Conservation (phyloP, 2,888 invertebrate genomes). For the Selenia dentaria region DNA sequence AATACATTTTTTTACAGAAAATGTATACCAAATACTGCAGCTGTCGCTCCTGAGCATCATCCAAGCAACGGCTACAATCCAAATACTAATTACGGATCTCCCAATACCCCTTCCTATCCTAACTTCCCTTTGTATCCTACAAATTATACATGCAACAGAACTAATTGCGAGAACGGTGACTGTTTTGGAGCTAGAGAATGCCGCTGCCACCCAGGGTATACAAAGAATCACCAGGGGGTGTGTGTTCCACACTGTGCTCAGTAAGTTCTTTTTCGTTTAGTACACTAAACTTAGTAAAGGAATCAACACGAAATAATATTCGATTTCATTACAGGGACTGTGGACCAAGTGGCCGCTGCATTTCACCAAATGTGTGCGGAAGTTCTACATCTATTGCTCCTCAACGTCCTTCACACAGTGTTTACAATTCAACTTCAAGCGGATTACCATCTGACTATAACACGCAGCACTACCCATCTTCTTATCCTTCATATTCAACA, state of each 20-base stretch:
- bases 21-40: not conserved
- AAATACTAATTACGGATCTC: not conserved
- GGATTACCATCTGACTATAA: conserved; percentile 9
- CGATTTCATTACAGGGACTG: conserved; percentile 68
- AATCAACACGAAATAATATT: no score
- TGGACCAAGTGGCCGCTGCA: conserved; percentile 58
- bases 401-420: conserved; percentile 2
- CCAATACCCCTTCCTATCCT: not conserved
- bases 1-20: not conserved
- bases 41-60: not conserved
- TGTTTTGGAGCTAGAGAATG: conserved; percentile 82
- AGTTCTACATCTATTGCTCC: conserved; percentile 44
- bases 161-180: conserved; percentile 58
- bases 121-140: not conserved
- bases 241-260: conserved; percentile 59
- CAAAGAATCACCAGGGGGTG: conserved; percentile 42
- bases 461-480: conserved; percentile 23
- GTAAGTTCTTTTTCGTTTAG: conserved; percentile 56
- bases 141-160: not conserved
- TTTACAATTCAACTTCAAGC: conserved; percentile 7
- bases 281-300: no score
- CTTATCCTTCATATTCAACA: conserved; percentile 23
- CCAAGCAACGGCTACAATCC: not conserved
- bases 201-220: conserved; percentile 65
- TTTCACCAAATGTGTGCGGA: conserved; percentile 62